Evolutionary conservation across 2,113 vertebrate species (phyloP).

Genomic region (Loxodonta africana): DNA sequence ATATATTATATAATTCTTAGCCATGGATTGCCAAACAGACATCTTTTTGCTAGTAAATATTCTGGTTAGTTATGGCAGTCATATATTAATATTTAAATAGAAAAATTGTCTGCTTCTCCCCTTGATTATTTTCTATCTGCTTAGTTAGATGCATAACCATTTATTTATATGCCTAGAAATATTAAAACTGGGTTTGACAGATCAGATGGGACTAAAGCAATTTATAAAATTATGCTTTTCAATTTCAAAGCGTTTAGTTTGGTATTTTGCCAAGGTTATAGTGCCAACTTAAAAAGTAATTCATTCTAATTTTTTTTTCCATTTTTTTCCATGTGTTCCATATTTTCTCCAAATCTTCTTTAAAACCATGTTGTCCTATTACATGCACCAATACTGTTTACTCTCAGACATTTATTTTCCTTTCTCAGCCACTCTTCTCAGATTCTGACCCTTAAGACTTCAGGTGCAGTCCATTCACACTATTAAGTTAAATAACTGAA

Average conservation of each 20-base stretch:
- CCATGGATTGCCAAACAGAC: conserved; percentile 42
- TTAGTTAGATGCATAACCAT: conserved; percentile 60
- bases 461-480: background rate
- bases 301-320: background rate
- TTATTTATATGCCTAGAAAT: conserved; percentile 73
- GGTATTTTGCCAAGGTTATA: conserved; percentile 50
- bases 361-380: background rate
- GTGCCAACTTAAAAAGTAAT: conserved; percentile 44
- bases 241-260: conserved; percentile 52
- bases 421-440: background rate
- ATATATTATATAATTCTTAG: conserved; percentile 50
- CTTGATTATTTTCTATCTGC: conserved; percentile 66
- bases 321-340: background rate
- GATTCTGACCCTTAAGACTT: background rate
- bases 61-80: conserved; percentile 62
- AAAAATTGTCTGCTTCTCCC: conserved; percentile 40
- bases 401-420: background rate
- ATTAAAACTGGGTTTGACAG: conserved; percentile 68
- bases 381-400: background rate
- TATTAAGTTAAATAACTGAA: background rate
- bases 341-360: conserved; percentile 45
- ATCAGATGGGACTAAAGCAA: conserved; percentile 65
- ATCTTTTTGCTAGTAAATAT: conserved; percentile 57
- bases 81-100: conserved; percentile 71
- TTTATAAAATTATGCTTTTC: conserved; percentile 67